Conservation (phyloP, 1,140 invertebrate genomes). For the Pristionchus pacificus region DNA sequence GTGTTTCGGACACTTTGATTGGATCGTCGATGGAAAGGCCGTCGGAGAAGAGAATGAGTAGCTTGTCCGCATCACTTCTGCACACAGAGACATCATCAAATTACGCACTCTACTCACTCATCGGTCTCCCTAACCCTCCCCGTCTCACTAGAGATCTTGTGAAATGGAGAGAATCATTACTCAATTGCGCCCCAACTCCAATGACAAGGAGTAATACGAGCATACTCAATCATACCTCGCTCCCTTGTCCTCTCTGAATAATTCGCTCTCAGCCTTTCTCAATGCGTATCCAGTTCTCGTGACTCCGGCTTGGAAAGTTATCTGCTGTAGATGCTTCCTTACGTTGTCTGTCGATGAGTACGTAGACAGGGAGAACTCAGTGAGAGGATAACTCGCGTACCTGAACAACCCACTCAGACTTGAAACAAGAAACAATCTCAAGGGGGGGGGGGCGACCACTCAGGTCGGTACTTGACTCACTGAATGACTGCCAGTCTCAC, state of each 20-base stretch:
- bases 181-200: too few species aligned
- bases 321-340: slow-evolving; percentile 39
- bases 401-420: background rate
- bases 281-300: slow-evolving; percentile 43
- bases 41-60: slow-evolving; percentile 50
- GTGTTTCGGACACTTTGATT: slow-evolving; percentile 44
- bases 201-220: slow-evolving; percentile 23
- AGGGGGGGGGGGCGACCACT: too few species aligned
- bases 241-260: slow-evolving; percentile 43
- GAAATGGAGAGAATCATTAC: too few species aligned
- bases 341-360: slow-evolving; percentile 47
- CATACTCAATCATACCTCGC: slow-evolving; percentile 37
- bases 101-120: too few species aligned
- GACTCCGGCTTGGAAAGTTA: slow-evolving; percentile 36
- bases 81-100: too few species aligned
- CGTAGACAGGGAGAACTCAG: slow-evolving; percentile 48
- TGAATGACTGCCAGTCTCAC: background rate
- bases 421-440: background rate
- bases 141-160: too few species aligned
- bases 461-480: too few species aligned
- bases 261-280: slow-evolving; percentile 48
- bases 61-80: slow-evolving; percentile 43
- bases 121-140: too few species aligned
- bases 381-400: slow-evolving; percentile 46
- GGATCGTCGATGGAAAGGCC: slow-evolving; percentile 50